Conservation (phyloP, 1,140 invertebrate species). For the Macrotrachela quadricornifera region DNA sequence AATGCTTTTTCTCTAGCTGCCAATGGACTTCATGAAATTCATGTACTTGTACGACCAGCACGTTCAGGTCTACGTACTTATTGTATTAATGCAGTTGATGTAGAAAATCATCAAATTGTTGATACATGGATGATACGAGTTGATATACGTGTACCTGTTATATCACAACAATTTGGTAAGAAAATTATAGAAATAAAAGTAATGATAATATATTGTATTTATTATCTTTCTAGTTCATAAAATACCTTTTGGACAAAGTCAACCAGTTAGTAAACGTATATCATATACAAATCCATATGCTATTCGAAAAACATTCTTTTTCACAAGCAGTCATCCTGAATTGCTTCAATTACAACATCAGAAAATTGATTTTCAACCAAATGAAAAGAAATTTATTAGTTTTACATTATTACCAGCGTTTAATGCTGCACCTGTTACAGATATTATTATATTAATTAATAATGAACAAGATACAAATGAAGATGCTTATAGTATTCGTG, state of each 20-base stretch:
- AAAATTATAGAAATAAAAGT: slow-evolving; percentile 17
- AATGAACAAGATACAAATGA: no score
- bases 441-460: no score
- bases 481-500: no score
- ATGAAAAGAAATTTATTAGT: no score
- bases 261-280: slow-evolving; percentile 21
- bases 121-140: slow-evolving; percentile 29
- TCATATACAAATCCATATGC: slow-evolving; percentile 31
- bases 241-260: neutral
- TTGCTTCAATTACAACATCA: no score
- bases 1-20: slow-evolving; percentile 27
- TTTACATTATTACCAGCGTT: no score
- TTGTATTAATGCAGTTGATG: slow-evolving; percentile 28
- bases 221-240: neutral
- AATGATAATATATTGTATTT: slow-evolving; percentile 14
- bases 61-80: slow-evolving; percentile 19
- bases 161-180: slow-evolving; percentile 14
- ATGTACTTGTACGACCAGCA: slow-evolving; percentile 21
- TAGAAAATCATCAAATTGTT: slow-evolving; percentile 28
- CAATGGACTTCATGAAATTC: slow-evolving; percentile 25
- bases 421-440: no score
- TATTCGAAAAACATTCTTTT: neutral
- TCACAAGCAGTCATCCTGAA: no score
- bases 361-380: no score
- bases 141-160: slow-evolving; percentile 18